Evolutionary conservation across 2,113 vertebrate genomes (phyloP).

Genomic region (Dicentrarchus labrax): DNA sequence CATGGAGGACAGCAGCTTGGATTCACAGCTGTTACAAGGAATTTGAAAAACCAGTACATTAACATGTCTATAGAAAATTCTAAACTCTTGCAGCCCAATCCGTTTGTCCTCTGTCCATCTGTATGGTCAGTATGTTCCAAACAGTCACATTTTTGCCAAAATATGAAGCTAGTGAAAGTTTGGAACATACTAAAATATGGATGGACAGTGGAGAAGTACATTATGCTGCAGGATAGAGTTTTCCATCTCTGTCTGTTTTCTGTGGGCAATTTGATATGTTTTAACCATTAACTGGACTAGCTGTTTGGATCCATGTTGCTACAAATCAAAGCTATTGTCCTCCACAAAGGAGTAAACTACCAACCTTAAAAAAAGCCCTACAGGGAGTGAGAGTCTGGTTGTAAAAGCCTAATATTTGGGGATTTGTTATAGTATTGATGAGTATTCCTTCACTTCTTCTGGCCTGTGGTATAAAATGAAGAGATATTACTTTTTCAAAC

Average conservation of each 20-base stretch:
- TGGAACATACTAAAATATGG: background rate
- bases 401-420: background rate
- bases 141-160: slow-evolving; percentile 9
- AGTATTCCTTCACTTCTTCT: background rate
- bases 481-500: background rate
- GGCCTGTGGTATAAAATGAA: background rate
- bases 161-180: background rate
- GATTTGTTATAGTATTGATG: too few species aligned
- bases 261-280: background rate
- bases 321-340: background rate
- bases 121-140: slow-evolving; percentile 37
- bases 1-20: slow-evolving; percentile 17
- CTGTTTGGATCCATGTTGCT: background rate
- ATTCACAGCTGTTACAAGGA: slow-evolving; percentile 25
- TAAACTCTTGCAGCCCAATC: slow-evolving; percentile 10
- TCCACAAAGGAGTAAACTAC: background rate
- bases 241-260: background rate
- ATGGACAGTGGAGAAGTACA: background rate
- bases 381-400: background rate
- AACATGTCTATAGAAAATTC: slow-evolving; percentile 25
- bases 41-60: background rate
- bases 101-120: slow-evolving; percentile 41
- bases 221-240: background rate
- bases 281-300: background rate
- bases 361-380: background rate